These are phyloP conservation scores for Ochropacha duplaris DNA, from an alignment of 2,888 invertebrate species.

Conservation along the genomic window DNA sequence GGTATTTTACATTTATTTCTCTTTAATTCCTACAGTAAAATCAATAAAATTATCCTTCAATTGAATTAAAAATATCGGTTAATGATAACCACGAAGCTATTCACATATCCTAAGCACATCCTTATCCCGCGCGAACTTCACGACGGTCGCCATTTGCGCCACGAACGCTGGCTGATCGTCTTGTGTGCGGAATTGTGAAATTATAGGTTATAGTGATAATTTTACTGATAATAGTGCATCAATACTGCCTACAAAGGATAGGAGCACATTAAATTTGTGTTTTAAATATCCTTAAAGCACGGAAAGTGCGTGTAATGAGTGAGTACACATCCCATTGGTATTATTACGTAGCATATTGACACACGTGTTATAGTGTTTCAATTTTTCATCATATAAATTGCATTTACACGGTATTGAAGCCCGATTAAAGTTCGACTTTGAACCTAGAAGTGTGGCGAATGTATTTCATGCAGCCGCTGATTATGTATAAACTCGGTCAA, in stretches of 20 bases:
- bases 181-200: constrained; percentile 63
- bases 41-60: constrained; percentile 19
- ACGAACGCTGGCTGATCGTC: constrained; percentile 68
- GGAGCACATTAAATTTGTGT: constrained; percentile 31
- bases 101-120: constrained; percentile 41
- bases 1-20: constrained; percentile 53
- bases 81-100: constrained; percentile 57
- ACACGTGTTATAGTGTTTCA: constrained; percentile 65
- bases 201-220: constrained; percentile 76
- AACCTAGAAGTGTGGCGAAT: constrained; percentile 31
- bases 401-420: constrained; percentile 40
- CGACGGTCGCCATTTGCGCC: constrained; percentile 80
- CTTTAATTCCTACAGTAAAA: constrained; percentile 12
- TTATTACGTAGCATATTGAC: constrained; percentile 45
- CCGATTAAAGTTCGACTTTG: constrained; percentile 42
- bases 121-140: constrained; percentile 57
- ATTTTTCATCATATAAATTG: constrained; percentile 52
- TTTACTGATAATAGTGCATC: constrained; percentile 57
- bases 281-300: constrained; percentile 42
- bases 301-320: constrained; percentile 54
- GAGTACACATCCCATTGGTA: constrained; percentile 44
- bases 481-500: constrained; percentile 35
- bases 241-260: constrained; percentile 43
- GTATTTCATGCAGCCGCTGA: constrained; percentile 30
- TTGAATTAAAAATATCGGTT: constrained; percentile 48